Conservation (phyloP, 2,113 vertebrate species). For the Hydrochoerus hydrochaeris region DNA sequence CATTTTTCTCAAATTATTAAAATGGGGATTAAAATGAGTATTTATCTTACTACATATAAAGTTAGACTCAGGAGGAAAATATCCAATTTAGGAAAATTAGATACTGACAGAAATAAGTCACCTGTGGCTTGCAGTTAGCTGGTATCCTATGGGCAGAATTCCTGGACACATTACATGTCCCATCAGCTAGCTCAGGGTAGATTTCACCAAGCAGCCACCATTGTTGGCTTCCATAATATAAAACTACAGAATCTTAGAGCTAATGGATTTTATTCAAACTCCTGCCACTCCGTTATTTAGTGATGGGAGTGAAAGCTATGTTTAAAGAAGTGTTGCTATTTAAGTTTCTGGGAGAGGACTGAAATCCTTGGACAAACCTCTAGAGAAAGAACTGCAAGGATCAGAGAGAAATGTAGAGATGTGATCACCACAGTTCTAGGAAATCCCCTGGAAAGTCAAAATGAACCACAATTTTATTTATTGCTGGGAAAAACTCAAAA, state of each 20-base stretch:
- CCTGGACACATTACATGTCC: not conserved
- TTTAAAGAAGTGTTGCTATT: not conserved
- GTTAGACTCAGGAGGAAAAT: not conserved
- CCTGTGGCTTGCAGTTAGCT: not conserved
- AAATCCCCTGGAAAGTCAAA: slow-evolving; percentile 23
- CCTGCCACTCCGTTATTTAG: not conserved
- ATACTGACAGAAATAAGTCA: not conserved
- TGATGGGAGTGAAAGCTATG: not conserved
- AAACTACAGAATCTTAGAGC: not conserved
- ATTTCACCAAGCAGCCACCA: not conserved
- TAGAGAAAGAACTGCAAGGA: not conserved
- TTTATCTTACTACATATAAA: not conserved
- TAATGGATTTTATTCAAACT: not conserved
- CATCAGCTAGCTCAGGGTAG: not conserved
- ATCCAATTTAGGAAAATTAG: not conserved
- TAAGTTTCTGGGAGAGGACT: not conserved
- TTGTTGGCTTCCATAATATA: not conserved
- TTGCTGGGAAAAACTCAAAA: not conserved
- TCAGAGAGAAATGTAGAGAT: slow-evolving; percentile 13
- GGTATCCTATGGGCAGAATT: not conserved
- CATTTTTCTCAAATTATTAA: not conserved
- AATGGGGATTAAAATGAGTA: not conserved
- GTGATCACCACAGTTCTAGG: not conserved
- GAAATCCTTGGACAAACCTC: not conserved
- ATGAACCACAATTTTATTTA: slow-evolving; percentile 3